Conservation (phyloP, 2,888 invertebrate species). For the Uloborus plumipes region DNA sequence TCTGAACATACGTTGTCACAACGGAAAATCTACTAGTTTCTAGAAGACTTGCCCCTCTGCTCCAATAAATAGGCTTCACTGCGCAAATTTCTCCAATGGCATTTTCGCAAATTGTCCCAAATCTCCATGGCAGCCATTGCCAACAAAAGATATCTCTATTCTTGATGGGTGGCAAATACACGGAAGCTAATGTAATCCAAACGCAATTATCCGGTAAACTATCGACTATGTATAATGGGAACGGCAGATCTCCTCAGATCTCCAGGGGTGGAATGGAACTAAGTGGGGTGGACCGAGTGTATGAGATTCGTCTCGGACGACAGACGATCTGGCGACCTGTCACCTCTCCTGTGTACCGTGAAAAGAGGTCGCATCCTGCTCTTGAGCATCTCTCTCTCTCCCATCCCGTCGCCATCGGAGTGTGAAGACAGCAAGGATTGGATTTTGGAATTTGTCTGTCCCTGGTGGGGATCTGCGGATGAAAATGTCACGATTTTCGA, state of each 20-base stretch:
- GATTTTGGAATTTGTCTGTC: too few species aligned
- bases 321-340: constrained; percentile 51
- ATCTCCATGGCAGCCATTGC: too few species aligned
- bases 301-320: constrained; percentile 29
- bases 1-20: too few species aligned
- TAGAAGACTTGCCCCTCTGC: too few species aligned
- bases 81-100: too few species aligned
- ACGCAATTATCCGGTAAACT: constrained; percentile 61
- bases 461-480: too few species aligned
- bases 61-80: too few species aligned
- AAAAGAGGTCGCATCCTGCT: constrained; percentile 34
- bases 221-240: constrained; percentile 16
- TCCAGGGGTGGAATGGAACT: background rate
- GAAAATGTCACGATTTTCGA: too few species aligned
- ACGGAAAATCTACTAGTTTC: too few species aligned
- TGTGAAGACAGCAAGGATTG: constrained; percentile 11
- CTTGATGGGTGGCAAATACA: constrained; percentile 39
- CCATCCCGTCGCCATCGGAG: constrained; percentile 4
- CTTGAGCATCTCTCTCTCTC: constrained; percentile 30
- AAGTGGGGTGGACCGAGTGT: background rate
- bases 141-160: too few species aligned
- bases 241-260: background rate
- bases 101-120: too few species aligned
- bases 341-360: constrained; percentile 48
- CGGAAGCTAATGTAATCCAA: constrained; percentile 48